Percentiles rank a stretch among this genome's conserved stretches.
Evolutionary conservation across 92 coral and sea anemone genomes (phyloP).

Genomic region (Palythoa caribaeorum): DNA sequence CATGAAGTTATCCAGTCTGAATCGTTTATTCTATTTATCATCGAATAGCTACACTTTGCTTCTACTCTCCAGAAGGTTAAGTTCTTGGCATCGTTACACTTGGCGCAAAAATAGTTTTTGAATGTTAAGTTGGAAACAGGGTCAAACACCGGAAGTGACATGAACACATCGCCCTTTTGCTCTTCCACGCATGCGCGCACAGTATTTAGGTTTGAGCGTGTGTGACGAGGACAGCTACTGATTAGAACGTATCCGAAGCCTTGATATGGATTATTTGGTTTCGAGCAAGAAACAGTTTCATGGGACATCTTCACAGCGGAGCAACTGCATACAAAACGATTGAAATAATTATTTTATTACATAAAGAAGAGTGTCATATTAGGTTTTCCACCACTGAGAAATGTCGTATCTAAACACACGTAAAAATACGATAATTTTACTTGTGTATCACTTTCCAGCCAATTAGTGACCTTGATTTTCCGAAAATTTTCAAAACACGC

Average conservation of each 20-base stretch:
- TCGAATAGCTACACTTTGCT: background rate
- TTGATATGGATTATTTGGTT: background rate
- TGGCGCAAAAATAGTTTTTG: slow-evolving; percentile 38
- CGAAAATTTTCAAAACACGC: too few relatives aligned
- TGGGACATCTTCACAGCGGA: background rate
- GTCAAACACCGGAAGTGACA: slow-evolving; percentile 23
- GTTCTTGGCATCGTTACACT: background rate
- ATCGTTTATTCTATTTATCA: background rate
- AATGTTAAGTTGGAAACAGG: background rate
- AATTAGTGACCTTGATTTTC: too few relatives aligned
- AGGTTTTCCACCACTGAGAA: too few relatives aligned
- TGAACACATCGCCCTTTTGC: slow-evolving; percentile 2
- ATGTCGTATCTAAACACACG: too few relatives aligned
- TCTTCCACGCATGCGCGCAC: slow-evolving; percentile 6
- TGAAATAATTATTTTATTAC: too few relatives aligned
- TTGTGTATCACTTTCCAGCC: too few relatives aligned
- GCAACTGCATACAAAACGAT: background rate
- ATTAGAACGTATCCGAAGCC: slow-evolving; percentile 2
- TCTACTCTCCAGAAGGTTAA: slow-evolving; percentile 9
- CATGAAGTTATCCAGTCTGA: slow-evolving; percentile 4
- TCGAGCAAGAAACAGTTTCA: background rate
- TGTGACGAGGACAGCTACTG: background rate
- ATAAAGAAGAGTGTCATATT: too few relatives aligned
- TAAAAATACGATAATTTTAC: too few relatives aligned
- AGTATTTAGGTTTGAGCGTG: background rate